Evolutionary conservation across 2,113 vertebrate species (phyloP), one percentile per base, ranked within the genome.

Genomic region (Prunella fulvescens): DNA sequence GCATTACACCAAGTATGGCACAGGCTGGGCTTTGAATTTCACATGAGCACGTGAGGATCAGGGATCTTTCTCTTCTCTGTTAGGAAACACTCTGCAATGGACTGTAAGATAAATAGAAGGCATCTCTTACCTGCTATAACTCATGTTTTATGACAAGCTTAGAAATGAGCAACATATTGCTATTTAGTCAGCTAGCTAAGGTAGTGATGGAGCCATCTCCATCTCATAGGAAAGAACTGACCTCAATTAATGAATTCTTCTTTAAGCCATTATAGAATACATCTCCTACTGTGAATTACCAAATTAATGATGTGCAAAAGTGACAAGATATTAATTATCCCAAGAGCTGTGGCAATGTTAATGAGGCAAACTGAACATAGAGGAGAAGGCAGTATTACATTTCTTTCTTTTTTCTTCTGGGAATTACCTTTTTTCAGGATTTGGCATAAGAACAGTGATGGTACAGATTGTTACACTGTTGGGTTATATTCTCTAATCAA

Each of bases 251-350:
- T 82, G 57, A 90, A 80, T 88, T 93, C 67, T 72, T 60, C 50
- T 91, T 91, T 69, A 90, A 86, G 51, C 31, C 70, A 88, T 78
- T 81, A 83, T 29, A 86, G 47, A 91, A 47, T 33, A 90, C 17
- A 61, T 81, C 35, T 89, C 88, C 74, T 69, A 60, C 57, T 61
- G 74, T 79, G 88, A 91, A 93, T 91, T 92, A 88, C 47, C 20
- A 85, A 95, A 93, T 23, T 93, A 96, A 93, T 76, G 81, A 95
- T 73, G 74, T 81, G 61, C 50, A 88, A 93, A 96, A 94, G 60
- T 79, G 80, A 93, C 89, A 96, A 88, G 57, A 79, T 80, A 70
- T 85, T 95, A 86, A 95, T 97, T 91, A 91, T 92, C 53, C 48
- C 51, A 50, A 86, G 62, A 96, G 37, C 45, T 66, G 44, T 28